A percentile compares a stretch with the other conserved stretches of the same genome.
Conservation (phyloP, 2,113 vertebrate species). For the Mola mola region DNA sequence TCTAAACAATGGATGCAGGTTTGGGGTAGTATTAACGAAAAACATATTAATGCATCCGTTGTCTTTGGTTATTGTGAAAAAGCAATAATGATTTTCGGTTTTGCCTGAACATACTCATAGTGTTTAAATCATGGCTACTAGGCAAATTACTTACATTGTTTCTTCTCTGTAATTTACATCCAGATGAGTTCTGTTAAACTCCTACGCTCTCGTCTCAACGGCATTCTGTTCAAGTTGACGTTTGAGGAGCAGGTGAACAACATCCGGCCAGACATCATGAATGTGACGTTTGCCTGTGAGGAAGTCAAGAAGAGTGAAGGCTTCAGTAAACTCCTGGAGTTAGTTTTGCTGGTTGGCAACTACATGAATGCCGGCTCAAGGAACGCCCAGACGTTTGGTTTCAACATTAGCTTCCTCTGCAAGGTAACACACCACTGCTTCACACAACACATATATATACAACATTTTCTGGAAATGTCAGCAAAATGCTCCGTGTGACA, state of each 20-base stretch:
- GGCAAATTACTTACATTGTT: neutral
- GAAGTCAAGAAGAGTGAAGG: conserved; percentile 96
- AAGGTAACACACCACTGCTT: conserved; percentile 89
- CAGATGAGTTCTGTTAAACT: conserved; percentile 98
- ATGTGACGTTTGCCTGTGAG: conserved; percentile 94
- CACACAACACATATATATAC: no score
- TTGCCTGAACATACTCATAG: neutral
- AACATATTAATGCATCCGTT: no score
- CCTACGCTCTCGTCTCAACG: conserved; percentile 89
- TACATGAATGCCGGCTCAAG: conserved; percentile 98
- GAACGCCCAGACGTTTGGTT: conserved; percentile 95
- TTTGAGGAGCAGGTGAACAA: conserved; percentile 98
- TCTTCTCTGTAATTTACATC: conserved; percentile 8
- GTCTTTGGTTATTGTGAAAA: neutral
- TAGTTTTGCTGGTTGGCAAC: conserved; percentile 94
- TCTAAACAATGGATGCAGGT: no score
- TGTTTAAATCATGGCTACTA: neutral
- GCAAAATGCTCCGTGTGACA: no score
- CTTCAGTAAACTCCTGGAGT: conserved; percentile 88
- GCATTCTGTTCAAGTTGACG: conserved; percentile 93
- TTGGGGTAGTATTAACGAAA: no score
- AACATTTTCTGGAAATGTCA: no score
- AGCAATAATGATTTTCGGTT: neutral
- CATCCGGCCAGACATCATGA: conserved; percentile 96
- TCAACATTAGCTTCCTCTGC: conserved; percentile 94